Evolutionary conservation across 2,888 invertebrate genomes (phyloP).

Genomic region (Tuberolachnus salignus): DNA sequence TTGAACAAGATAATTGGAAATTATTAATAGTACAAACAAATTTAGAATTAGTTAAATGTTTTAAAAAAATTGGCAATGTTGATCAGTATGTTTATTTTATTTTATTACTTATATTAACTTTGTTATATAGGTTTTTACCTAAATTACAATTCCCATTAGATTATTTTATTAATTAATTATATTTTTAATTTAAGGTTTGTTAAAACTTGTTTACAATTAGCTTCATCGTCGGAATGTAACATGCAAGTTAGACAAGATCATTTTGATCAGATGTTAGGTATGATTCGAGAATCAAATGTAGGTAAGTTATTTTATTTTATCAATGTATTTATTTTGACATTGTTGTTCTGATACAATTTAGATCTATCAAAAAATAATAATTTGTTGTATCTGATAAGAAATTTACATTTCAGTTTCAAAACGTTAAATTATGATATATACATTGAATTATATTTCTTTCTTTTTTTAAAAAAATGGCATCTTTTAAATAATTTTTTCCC

Average conservation of each 20-base stretch:
- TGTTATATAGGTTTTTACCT: neutral
- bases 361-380: neutral
- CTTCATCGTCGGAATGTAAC: slow-evolving; percentile 77
- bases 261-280: slow-evolving; percentile 80
- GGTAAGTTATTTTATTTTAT: slow-evolving; percentile 58
- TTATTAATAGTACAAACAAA: slow-evolving; percentile 82
- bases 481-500: no score
- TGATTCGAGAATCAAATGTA: slow-evolving; percentile 58
- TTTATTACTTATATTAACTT: slow-evolving; percentile 2
- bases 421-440: no score
- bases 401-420: no score
- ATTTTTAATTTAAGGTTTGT: slow-evolving; percentile 68
- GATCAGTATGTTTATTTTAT: slow-evolving; percentile 67
- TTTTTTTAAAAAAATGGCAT: no score
- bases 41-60: slow-evolving; percentile 82
- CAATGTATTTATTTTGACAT: neutral
- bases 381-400: no score
- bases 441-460: no score
- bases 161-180: neutral
- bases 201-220: slow-evolving; percentile 79
- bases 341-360: neutral
- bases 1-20: slow-evolving; percentile 86
- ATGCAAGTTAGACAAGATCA: slow-evolving; percentile 76
- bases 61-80: slow-evolving; percentile 78
- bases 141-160: neutral